A percentile compares a stretch with the other conserved stretches of the same genome.
Evolutionary conservation across 2,888 invertebrate genomes (phyloP).

Genomic region (Stenchaetothrips biformis): DNA sequence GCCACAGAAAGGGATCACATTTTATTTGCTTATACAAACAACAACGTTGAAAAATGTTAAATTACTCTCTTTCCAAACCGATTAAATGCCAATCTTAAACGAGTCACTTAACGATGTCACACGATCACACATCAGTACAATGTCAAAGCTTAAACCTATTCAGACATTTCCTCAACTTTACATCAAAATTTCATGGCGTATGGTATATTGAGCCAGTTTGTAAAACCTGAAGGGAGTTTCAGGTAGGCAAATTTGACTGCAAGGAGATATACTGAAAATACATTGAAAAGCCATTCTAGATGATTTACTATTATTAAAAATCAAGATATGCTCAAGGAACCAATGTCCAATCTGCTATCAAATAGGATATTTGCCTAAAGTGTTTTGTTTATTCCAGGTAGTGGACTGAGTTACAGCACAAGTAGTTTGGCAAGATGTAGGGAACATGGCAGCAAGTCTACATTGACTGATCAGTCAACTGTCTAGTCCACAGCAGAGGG

Average conservation of each 20-base stretch:
- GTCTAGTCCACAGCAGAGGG: too few relatives aligned
- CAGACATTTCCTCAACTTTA: slow-evolving; percentile 21
- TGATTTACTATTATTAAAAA: neutral
- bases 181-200: neutral
- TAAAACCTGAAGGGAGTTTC: too few relatives aligned
- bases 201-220: too few relatives aligned
- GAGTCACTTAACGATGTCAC: neutral
- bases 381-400: too few relatives aligned
- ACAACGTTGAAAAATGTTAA: neutral
- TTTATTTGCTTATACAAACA: neutral
- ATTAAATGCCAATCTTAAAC: neutral
- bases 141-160: slow-evolving; percentile 8
- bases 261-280: neutral
- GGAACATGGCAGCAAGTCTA: too few relatives aligned
- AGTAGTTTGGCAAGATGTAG: too few relatives aligned
- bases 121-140: slow-evolving; percentile 5
- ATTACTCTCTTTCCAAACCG: neutral
- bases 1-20: neutral
- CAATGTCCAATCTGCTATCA: neutral
- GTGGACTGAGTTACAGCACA: too few relatives aligned
- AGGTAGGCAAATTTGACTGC: neutral
- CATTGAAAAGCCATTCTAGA: neutral
- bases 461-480: too few relatives aligned
- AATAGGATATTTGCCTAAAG: neutral
- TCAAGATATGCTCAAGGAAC: neutral